Base-by-base conservation (phyloP, 2,888 invertebrate species). In the Cheilosia urbana region DNA sequence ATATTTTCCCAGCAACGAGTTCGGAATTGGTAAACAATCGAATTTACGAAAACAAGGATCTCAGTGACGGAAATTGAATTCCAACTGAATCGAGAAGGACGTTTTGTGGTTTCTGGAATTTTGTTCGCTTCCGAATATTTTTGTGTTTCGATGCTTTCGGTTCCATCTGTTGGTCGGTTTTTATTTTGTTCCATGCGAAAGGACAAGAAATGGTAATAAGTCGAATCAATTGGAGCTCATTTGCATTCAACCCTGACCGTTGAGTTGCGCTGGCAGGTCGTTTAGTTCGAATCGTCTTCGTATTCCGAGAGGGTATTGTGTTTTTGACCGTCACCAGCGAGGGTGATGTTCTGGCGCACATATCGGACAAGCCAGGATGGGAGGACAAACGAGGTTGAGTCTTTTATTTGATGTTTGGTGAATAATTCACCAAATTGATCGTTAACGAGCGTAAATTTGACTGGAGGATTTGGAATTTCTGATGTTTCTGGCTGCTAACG, bases 221-320 rank as follows among this genome's bases (percentile, higher is more conserved):
- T 45, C 51, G 71, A 72, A 81, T 77, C 81, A 84, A 79, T 79
- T 79, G 84, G 15, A 53, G 17, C 62, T 81, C 62, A 77, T 85
- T 85, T 85, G 76, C 80, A 85, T 85, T 81, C 72, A 81, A 63
- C 81, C 85, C 81, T 81, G 81, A 85, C 85, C 81, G 75, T 40
- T 62, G 68, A 40, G 47, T 53, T 58, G 55, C 6, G 65, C 3
- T 11, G 49, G 62, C 34, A 7, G 40, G 15, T 69, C 65, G 42
- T 63, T 63, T 63, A 53, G 55, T 13, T 63, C 9, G 17, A 21
- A 17, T 17, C 65, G 51, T 17, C 53, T 30, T 34, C 63, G 42
- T 75, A 66, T 45, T 45, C 40, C 42, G 55, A 51, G 57, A n/a
- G 0, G 73, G 51, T 9, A 37, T 21, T 69, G 30, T 69, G 58